Base-by-base conservation (phyloP, 2,888 invertebrate species). In the Dynastes tityus region DNA sequence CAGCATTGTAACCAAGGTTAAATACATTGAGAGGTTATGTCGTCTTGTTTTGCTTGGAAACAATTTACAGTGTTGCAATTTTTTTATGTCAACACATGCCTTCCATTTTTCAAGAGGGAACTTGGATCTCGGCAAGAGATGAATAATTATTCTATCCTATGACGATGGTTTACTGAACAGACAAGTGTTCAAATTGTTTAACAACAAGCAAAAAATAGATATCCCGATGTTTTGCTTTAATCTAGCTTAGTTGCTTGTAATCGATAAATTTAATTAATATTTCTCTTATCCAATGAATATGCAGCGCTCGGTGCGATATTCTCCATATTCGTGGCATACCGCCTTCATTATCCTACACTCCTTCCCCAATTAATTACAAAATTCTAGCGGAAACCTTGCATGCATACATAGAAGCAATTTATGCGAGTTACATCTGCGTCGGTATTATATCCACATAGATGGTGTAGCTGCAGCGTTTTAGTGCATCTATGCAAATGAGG, bases 401-500 rank as follows among this genome's bases (percentile, higher is more conserved):
- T 55, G 8, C 16, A 22, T 55, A 8, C 16, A 55, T 16, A 55
- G 22, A 22, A 55, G 16, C 55, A 22, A 55, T 55, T 55, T 55
- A 55, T 55, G 16, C 55, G 55, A 55, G 22, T 2, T 55, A 55
- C 55, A 55, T 55, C 55, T 55, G 55, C 1, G 22, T 55, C 22
- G 55, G 55, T 27, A 55, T 22, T 55, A 55, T 22, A 55, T 55
- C 55, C 22, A 22, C 8, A 22, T 22, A 16, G 55, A 22, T 8
- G 16, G n/a, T 16, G 22, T 16, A 22, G 16, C 22, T 55, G 16
- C n/a, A 55, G 5, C 55, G 27, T 55, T 55, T 55, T 55, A 55
- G 55, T 55, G 55, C 55, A 55, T 55, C 22, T 55, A 55, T 55
- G 55, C 55, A 55, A 55, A 55, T 55, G 55, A 55, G 55, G 55